Conservation (phyloP, 1,140 invertebrate genomes). For the Aphidius ervi region DNA sequence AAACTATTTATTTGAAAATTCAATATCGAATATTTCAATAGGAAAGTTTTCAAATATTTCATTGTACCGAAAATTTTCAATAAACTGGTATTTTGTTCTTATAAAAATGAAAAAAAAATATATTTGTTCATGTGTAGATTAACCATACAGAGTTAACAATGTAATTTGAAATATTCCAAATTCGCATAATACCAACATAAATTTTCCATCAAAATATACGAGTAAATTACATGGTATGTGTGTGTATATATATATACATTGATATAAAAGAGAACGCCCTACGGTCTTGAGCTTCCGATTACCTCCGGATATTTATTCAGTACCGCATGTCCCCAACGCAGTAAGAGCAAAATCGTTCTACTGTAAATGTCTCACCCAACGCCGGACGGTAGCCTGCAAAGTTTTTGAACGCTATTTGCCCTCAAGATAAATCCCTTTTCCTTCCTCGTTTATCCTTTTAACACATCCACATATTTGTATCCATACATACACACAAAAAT, state of each 20-base stretch:
- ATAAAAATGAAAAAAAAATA: no score
- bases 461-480: constrained; percentile 2
- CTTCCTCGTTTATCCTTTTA: background rate
- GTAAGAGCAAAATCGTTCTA: constrained; percentile 17
- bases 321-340: constrained; percentile 16
- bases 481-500: background rate
- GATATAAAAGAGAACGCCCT: constrained; percentile 17
- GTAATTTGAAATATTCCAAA: no score
- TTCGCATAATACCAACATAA: constrained; percentile 3
- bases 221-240: no score
- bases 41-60: no score
- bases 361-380: constrained; percentile 17
- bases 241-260: background rate
- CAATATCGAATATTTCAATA: no score
- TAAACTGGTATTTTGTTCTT: background rate
- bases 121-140: no score
- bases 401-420: constrained; percentile 17
- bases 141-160: no score
- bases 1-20: no score
- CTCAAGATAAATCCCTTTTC: constrained; percentile 1
- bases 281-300: constrained; percentile 18
- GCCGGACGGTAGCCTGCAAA: constrained; percentile 19
- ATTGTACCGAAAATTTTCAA: background rate
- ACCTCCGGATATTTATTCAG: constrained; percentile 21
- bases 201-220: constrained; percentile 10